A percentile compares a stretch with the other conserved stretches of the same genome.
These are phyloP conservation scores for Drosophila anomalata DNA, from an alignment of 2,888 invertebrate genomes.

Conservation along the genomic window DNA sequence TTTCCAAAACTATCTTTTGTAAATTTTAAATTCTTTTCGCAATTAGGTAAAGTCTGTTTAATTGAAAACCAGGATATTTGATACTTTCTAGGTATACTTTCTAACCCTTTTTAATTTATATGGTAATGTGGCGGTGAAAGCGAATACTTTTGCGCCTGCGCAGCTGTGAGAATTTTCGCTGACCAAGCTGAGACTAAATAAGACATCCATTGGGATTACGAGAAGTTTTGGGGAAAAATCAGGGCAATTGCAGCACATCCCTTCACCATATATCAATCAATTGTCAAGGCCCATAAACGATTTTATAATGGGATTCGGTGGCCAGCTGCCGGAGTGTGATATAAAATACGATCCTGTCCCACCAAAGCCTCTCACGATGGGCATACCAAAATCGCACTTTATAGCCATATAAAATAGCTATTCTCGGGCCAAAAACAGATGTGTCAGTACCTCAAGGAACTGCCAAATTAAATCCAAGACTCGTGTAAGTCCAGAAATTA, in stretches of 20 bases:
- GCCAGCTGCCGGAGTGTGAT: slow-evolving; percentile 49
- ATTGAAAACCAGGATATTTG: slow-evolving; percentile 57
- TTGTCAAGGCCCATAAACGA: slow-evolving; percentile 57
- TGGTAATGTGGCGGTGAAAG: slow-evolving; percentile 26
- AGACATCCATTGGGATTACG: slow-evolving; percentile 17
- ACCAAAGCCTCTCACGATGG: slow-evolving; percentile 11
- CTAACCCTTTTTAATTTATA: slow-evolving; percentile 27
- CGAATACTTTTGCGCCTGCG: slow-evolving; percentile 13
- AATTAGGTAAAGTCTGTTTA: slow-evolving; percentile 52
- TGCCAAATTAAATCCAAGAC: slow-evolving; percentile 46
- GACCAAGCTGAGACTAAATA: slow-evolving; percentile 23
- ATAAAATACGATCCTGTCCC: slow-evolving; percentile 21
- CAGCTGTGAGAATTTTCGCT: slow-evolving; percentile 40
- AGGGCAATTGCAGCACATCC: slow-evolving; percentile 8
- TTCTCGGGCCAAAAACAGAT: slow-evolving; percentile 23
- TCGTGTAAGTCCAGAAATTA: slow-evolving; percentile 42
- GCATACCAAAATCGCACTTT: slow-evolving; percentile 62
- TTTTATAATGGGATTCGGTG: slow-evolving; percentile 57
- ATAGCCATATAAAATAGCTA: slow-evolving; percentile 68
- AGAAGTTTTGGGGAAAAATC: slow-evolving; percentile 5
- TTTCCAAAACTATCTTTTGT: slow-evolving; percentile 53
- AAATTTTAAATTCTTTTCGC: slow-evolving; percentile 12
- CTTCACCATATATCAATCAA: slow-evolving; percentile 65
- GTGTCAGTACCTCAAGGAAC: slow-evolving; percentile 16
- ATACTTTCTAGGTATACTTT: slow-evolving; percentile 46